Percentiles rank a stretch among this genome's conserved stretches.
These are phyloP conservation scores for Distichodus sexfasciatus DNA, from an alignment of 2,797 vertebrate species.

Conservation along the genomic window DNA sequence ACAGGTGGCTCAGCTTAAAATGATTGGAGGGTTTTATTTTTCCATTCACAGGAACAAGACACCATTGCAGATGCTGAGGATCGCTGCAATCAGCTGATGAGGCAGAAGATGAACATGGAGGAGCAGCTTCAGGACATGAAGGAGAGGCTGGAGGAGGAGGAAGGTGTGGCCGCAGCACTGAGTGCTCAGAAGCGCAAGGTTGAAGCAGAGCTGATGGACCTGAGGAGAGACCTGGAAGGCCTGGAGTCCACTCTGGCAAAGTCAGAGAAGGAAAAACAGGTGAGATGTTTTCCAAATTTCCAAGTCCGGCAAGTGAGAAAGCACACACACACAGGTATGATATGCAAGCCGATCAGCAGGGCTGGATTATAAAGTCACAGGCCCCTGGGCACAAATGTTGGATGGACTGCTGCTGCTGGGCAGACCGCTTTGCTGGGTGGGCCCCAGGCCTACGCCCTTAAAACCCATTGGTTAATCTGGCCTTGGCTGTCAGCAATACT, in stretches of 20 bases:
- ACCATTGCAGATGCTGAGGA: conserved; percentile 69
- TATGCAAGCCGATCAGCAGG: too few relatives aligned
- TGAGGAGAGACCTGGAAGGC: conserved; percentile 72
- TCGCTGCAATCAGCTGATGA: conserved; percentile 66
- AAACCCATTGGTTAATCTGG: too few relatives aligned
- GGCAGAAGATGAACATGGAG: conserved; percentile 69
- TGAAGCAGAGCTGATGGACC: conserved; percentile 66
- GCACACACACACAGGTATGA: too few relatives aligned
- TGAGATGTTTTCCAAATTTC: conserved; percentile 41
- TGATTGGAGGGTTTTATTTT: background rate
- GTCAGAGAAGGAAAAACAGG: conserved; percentile 76
- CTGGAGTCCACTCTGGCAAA: conserved; percentile 71
- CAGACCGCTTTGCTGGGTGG: too few relatives aligned
- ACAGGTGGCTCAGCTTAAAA: background rate
- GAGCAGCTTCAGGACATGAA: conserved; percentile 64
- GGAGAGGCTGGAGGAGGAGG: conserved; percentile 73
- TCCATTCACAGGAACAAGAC: conserved; percentile 65
- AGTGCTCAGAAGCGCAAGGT: conserved; percentile 62
- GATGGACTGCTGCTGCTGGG: too few relatives aligned
- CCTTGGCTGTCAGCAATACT: too few relatives aligned
- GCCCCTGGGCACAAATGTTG: too few relatives aligned
- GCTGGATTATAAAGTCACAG: too few relatives aligned
- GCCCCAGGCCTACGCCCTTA: too few relatives aligned
- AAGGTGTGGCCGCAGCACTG: conserved; percentile 53
- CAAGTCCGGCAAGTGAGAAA: conserved; percentile 2